Evolutionary conservation across 2,888 invertebrate genomes (phyloP).

Genomic region (Kuschelorhynchus macadamiae): DNA sequence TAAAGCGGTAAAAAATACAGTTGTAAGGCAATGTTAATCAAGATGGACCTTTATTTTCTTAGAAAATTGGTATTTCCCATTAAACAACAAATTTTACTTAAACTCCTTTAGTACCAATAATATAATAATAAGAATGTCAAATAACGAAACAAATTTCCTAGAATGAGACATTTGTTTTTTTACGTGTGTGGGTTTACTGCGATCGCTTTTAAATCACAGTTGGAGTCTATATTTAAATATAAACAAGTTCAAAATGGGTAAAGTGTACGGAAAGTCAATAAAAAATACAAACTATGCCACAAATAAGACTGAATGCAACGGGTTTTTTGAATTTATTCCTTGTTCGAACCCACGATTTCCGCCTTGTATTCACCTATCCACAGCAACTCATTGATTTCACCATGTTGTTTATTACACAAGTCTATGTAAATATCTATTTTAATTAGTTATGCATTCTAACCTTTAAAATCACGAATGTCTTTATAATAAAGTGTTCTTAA

Average conservation of each 20-base stretch:
- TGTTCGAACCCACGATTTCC: conserved; percentile 48
- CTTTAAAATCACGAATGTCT: background rate
- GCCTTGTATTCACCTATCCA: conserved; percentile 35
- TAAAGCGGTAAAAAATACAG: no score
- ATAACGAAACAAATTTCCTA: conserved; percentile 9
- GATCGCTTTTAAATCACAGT: conserved; percentile 35
- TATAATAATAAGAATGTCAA: no score
- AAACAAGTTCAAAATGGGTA: conserved; percentile 22
- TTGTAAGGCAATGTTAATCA: no score
- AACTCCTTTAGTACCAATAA: no score
- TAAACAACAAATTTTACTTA: no score
- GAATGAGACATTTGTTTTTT: conserved; percentile 15
- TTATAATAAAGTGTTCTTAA: no score
- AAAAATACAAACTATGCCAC: conserved; percentile 24
- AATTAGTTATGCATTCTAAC: conserved; percentile 33
- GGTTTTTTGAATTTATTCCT: conserved; percentile 41
- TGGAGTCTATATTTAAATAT: conserved; percentile 24
- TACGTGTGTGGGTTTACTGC: conserved; percentile 10
- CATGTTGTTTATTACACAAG: conserved; percentile 43
- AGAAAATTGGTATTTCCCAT: no score
- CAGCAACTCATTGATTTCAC: conserved; percentile 35
- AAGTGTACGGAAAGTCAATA: conserved; percentile 16
- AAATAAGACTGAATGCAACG: conserved; percentile 35
- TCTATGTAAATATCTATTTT: conserved; percentile 36
- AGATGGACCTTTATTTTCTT: no score